These are phyloP conservation scores for Dryocosmus kuriphilus DNA, from an alignment of 2,888 invertebrate genomes.

Conservation along the genomic window DNA sequence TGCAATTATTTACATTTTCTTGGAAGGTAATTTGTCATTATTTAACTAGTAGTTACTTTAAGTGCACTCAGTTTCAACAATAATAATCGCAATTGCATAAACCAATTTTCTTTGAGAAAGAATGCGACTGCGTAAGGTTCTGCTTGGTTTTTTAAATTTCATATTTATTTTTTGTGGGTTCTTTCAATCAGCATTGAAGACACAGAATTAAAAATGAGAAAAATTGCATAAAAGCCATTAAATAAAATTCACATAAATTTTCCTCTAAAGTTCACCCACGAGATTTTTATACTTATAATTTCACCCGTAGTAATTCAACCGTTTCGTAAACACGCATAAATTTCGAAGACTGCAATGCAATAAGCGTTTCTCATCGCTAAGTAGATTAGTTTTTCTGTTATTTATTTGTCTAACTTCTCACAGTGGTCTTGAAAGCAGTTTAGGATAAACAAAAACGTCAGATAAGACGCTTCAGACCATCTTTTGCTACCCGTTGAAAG, in stretches of 20 bases:
- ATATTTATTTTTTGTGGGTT: background rate
- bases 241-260: background rate
- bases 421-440: no score
- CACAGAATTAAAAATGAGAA: background rate
- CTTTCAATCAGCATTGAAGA: background rate
- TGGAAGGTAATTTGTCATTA: background rate
- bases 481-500: no score
- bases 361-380: background rate
- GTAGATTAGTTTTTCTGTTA: background rate
- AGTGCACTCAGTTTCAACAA: background rate
- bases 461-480: no score
- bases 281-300: background rate
- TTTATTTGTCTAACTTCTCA: background rate
- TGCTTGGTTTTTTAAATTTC: background rate
- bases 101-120: background rate
- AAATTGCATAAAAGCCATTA: background rate
- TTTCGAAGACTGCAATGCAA: background rate
- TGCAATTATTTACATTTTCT: background rate
- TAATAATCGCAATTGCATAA: background rate
- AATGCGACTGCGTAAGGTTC: background rate
- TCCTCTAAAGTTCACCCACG: background rate
- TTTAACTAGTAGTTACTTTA: background rate
- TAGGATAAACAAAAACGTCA: no score
- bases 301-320: no score
- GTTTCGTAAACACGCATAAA: background rate